Evolutionary conservation across 2,888 invertebrate species (phyloP).

Genomic region (Gerris lacustris): DNA sequence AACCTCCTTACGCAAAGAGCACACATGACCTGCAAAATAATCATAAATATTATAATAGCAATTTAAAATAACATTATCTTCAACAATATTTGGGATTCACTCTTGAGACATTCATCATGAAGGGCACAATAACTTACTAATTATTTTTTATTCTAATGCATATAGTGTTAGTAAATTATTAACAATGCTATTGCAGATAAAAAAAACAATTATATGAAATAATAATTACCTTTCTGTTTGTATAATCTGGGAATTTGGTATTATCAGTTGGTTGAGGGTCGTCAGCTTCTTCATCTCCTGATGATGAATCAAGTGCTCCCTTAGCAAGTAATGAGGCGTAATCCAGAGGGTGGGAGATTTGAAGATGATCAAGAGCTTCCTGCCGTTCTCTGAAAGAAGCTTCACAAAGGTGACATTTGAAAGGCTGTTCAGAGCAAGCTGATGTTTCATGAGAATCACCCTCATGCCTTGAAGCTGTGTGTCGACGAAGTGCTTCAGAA

Average conservation of each 20-base stretch:
- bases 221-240: slow-evolving; percentile 60
- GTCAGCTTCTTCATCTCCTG: slow-evolving; percentile 39
- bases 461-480: slow-evolving; percentile 59
- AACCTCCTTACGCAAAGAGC: slow-evolving; percentile 87
- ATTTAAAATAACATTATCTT: not conserved
- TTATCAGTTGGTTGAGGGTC: slow-evolving; percentile 33
- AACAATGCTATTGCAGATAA: too few relatives aligned
- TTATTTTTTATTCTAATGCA: too few relatives aligned
- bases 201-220: too few relatives aligned
- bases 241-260: slow-evolving; percentile 50
- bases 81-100: too few relatives aligned
- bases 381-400: slow-evolving; percentile 67
- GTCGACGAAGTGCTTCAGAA: slow-evolving; percentile 63
- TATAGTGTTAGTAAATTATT: too few relatives aligned
- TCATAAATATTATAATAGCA: not conserved
- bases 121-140: too few relatives aligned
- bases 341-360: slow-evolving; percentile 58
- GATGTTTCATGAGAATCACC: not conserved
- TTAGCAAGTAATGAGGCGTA: slow-evolving; percentile 72
- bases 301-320: slow-evolving; percentile 49
- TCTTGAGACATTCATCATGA: too few relatives aligned
- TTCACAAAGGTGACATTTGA: slow-evolving; percentile 88
- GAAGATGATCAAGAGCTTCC: slow-evolving; percentile 71
- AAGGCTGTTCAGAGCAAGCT: slow-evolving; percentile 52
- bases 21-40: slow-evolving; percentile 55